A percentile compares a stretch with the other conserved stretches of the same genome.
These are phyloP conservation scores for Yoshiicerus persimilis DNA, from an alignment of 1,140 invertebrate genomes.

Conservation along the genomic window DNA sequence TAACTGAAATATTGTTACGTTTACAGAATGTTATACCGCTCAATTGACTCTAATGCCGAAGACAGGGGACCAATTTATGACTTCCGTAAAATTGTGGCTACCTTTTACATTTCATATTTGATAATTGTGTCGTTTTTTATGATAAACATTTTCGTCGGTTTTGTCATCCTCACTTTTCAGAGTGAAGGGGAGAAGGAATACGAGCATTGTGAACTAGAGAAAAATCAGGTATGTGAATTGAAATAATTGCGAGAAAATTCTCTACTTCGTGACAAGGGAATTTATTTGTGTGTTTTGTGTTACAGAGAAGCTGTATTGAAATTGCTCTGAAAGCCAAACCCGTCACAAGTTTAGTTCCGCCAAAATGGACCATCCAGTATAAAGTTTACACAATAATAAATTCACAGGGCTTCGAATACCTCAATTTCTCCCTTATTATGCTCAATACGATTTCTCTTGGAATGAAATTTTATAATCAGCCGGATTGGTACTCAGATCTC, in stretches of 20 bases:
- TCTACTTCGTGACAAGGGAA: background rate
- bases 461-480: conserved; percentile 95
- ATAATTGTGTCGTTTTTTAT: conserved; percentile 99
- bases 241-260: no score
- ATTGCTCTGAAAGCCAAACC: conserved; percentile 98
- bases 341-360: conserved; percentile 93
- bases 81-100: conserved; percentile 93
- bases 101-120: conserved; percentile 99
- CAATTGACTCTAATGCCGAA: conserved; percentile 96
- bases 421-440: conserved; percentile 96
- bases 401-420: conserved; percentile 97
- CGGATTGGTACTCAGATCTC: conserved; percentile 77
- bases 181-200: conserved; percentile 99
- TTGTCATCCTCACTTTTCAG: conserved; percentile 99
- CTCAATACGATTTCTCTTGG: conserved; percentile 96
- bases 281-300: background rate
- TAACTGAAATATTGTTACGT: no score
- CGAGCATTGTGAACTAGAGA: conserved; percentile 98
- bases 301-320: conserved; percentile 96
- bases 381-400: conserved; percentile 99
- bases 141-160: conserved; percentile 99
- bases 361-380: conserved; percentile 90
- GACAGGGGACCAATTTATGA: conserved; percentile 95
- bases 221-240: conserved; percentile 79
- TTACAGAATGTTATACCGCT: conserved; percentile 85